Base-by-base conservation (phyloP, 2,113 vertebrate genomes). In the Hippoglossus stenolepis region DNA sequence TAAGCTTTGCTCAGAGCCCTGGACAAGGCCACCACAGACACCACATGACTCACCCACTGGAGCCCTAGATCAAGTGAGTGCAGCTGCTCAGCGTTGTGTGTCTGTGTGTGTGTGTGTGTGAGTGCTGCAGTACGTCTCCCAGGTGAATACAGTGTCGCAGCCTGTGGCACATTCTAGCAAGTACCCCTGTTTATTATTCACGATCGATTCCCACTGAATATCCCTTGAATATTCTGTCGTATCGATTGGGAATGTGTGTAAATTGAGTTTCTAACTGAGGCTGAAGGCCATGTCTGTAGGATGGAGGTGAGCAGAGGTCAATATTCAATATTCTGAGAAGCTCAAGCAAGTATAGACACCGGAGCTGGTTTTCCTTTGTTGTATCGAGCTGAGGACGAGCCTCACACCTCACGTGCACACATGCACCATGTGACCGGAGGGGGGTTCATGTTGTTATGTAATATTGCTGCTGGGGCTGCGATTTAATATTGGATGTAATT, bases 11-110 rank as follows among this genome's bases (percentile, higher is more conserved):
- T 78, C 84, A 61, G 89, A 84, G 87, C 86, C 77, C 85, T 82
- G 89, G 87, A 90, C 79, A 65, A 91, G 83, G 82, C 86, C 88
- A 73, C 79, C 74, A 76, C 77, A 87, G 83, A 88, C 81, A 70
- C 75, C 90, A 85, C 92, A 94, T 94, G 93, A 91, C 78, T 87
- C 85, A 75, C 75, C 70, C 43, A 72, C 86, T 84, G 82, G 80
- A 93, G 75, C 90, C 86, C 70, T 93, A 91, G 84, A 90, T 85
- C 87, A 90, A 86, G 90, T 92, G 83, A 84, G 93, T 90, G 56
- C 21, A 14, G 24, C 45, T 6, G 45, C 45, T 49, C 45, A 49
- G 45, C 45, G 1, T 38, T 49, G 15, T 49, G 45, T 47, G 5
- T 47, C 11, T 13, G 40, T 40, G 11, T 12, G 38, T 17, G 45